Evolutionary conservation across 2,113 vertebrate species (phyloP).

Genomic region (Apus apus): DNA sequence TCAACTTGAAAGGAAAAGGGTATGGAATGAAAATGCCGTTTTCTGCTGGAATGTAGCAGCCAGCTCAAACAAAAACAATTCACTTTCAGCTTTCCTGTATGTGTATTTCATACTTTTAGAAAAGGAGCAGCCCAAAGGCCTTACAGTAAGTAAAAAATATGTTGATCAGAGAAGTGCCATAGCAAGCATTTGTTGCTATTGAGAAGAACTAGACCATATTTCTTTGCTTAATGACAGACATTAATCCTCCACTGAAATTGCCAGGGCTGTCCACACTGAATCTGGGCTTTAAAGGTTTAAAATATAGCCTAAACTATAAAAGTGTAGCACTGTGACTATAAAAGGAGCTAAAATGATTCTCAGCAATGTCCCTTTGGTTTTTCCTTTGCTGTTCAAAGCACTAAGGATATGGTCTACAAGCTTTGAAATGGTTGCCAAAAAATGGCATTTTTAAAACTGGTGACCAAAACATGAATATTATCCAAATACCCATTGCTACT

Average conservation of each 20-base stretch:
- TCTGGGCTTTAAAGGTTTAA: constrained; percentile 5
- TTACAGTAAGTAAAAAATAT: constrained; percentile 13
- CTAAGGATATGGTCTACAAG: not conserved
- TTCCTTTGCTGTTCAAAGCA: not conserved
- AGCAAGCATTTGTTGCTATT: constrained; percentile 44
- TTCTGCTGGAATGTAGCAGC: not conserved
- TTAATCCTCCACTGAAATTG: constrained; percentile 39
- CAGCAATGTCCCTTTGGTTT: not conserved
- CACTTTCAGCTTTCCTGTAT: not conserved
- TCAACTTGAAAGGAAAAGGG: not conserved
- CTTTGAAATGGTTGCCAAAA: not conserved
- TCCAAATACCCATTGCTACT: not conserved
- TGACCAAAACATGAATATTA: not conserved
- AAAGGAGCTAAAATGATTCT: not conserved
- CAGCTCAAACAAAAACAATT: not conserved
- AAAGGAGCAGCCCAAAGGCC: not conserved
- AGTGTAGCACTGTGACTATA: not conserved
- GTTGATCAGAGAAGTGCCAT: not conserved
- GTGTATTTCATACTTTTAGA: not conserved
- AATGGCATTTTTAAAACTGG: not conserved
- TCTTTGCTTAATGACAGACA: constrained; percentile 39
- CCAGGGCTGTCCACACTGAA: not conserved
- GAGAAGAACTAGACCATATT: constrained; percentile 36
- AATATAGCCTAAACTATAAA: not conserved
- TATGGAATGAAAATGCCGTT: not conserved